Evolutionary conservation across 1,140 invertebrate genomes (phyloP).

Genomic region (Gonioctena quinquepunctata): DNA sequence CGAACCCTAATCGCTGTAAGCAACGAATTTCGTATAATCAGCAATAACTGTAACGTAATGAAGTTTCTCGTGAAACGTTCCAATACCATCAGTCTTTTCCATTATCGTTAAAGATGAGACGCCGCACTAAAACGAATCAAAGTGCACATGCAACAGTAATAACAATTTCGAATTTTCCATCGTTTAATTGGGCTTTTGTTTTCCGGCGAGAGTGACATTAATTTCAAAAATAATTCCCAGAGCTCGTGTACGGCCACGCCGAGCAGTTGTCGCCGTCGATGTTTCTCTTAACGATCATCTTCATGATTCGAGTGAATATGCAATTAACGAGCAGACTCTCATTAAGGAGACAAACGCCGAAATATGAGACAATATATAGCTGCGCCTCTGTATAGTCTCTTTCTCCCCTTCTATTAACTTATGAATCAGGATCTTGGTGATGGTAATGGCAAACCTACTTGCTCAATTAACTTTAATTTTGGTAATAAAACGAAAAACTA

Average conservation of each 20-base stretch:
- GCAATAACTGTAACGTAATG: too few relatives aligned
- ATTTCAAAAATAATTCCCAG: slow-evolving; percentile 14
- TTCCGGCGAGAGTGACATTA: background rate
- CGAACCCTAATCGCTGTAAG: background rate
- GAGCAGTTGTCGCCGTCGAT: background rate
- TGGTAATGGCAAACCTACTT: too few relatives aligned
- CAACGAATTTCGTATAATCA: background rate
- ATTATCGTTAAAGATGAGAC: slow-evolving; percentile 18
- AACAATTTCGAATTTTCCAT: slow-evolving; percentile 14
- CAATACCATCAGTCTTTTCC: too few relatives aligned
- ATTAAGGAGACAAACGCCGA: slow-evolving; percentile 12
- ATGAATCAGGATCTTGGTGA: too few relatives aligned
- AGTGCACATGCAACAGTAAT: background rate
- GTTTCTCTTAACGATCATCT: slow-evolving; percentile 14
- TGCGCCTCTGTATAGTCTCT: background rate
- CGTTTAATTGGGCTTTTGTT: slow-evolving; percentile 12
- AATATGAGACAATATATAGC: background rate
- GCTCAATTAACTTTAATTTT: too few relatives aligned
- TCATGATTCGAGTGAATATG: slow-evolving; percentile 16
- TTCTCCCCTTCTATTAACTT: background rate
- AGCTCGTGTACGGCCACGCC: background rate
- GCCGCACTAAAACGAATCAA: slow-evolving; percentile 5
- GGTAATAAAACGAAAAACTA: too few relatives aligned
- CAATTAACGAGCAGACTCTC: slow-evolving; percentile 14
- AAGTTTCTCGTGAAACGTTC: too few relatives aligned